phyloP scores from a whole-genome alignment of 1,140 invertebrate species.

The Drosophila melanogaster region DNA sequence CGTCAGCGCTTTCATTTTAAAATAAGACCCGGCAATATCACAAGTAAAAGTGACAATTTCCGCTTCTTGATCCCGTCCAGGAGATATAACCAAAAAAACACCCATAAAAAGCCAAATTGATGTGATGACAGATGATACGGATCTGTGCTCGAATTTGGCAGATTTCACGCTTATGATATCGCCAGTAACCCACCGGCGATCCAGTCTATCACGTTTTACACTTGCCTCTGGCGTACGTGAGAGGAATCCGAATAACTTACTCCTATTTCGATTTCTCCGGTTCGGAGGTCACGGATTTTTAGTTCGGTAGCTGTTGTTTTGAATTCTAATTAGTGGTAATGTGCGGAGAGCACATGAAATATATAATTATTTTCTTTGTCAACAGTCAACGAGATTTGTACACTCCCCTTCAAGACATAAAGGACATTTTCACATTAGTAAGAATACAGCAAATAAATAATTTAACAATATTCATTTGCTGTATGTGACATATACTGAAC shows the following conservation, averaged over 20 bases:
- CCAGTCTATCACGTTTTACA: conserved; percentile 42
- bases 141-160: conserved; percentile 31
- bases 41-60: conserved; percentile 61
- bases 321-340: conserved; percentile 78
- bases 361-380: conserved; percentile 73
- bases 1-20: conserved; percentile 54
- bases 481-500: too few species aligned
- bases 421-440: too few species aligned
- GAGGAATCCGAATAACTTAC: not conserved
- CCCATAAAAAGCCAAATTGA: conserved; percentile 83
- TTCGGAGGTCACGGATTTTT: conserved; percentile 7
- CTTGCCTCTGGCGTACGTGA: conserved; percentile 39
- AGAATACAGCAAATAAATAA: too few species aligned
- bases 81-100: conserved; percentile 37
- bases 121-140: conserved; percentile 57
- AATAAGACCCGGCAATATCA: not conserved
- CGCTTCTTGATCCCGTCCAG: conserved; percentile 23
- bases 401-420: too few species aligned
- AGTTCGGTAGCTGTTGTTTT: conserved; percentile 44
- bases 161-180: conserved; percentile 77
- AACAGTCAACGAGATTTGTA: conserved; percentile 27
- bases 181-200: conserved; percentile 12
- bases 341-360: conserved; percentile 65
- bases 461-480: too few species aligned
- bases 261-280: not conserved